phyloP scores from a whole-genome alignment of 2,797 vertebrate genomes.

The Naso thynnoides region DNA sequence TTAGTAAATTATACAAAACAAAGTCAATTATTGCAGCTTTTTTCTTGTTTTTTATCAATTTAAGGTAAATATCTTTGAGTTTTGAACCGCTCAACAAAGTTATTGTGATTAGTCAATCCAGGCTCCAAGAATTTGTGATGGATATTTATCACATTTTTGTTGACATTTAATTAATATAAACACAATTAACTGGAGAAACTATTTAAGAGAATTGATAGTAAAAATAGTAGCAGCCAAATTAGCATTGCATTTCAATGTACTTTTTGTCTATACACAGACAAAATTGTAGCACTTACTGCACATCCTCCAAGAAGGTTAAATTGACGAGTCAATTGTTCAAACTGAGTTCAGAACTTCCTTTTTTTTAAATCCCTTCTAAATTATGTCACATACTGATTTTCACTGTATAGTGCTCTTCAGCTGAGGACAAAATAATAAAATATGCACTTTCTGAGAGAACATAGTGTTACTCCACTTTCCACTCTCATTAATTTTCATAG shows the following conservation, averaged over 20 bases:
- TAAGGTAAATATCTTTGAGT: not conserved
- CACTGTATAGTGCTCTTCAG: conserved; percentile 10
- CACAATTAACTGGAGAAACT: not conserved
- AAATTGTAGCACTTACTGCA: not conserved
- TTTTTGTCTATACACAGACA: no score
- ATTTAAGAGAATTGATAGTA: not conserved
- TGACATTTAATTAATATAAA: no score
- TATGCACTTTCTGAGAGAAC: conserved; percentile 29
- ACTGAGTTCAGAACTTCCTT: not conserved
- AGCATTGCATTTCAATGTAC: not conserved
- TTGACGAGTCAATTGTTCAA: not conserved
- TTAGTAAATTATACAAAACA: not conserved
- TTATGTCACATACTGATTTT: conserved; percentile 18
- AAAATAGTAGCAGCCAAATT: not conserved
- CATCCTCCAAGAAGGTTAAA: not conserved
- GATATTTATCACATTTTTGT: not conserved
- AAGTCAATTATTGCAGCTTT: not conserved
- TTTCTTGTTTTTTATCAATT: not conserved
- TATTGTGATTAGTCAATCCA: not conserved
- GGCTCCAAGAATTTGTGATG: not conserved
- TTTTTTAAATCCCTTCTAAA: not conserved
- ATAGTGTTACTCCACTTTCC: conserved; percentile 63
- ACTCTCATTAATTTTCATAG: conserved; percentile 66
- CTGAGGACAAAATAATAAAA: conserved; percentile 37
- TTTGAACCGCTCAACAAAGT: not conserved